Percentiles rank a stretch among this genome's conserved stretches.
phyloP scores from a whole-genome alignment of 2,113 vertebrate genomes.

The Carassius gibelio region DNA sequence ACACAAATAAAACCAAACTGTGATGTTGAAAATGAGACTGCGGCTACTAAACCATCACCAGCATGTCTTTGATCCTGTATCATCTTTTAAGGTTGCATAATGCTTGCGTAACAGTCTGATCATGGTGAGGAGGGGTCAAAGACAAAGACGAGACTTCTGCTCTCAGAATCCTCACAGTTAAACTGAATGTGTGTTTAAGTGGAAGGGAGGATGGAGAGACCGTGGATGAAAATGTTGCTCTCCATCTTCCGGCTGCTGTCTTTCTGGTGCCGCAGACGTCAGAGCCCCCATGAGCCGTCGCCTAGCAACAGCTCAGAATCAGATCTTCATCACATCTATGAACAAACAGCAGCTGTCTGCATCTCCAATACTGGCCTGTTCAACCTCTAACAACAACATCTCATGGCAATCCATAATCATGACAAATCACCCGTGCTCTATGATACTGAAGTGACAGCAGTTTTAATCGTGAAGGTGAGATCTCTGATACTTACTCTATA shows the following conservation, averaged over 20 bases:
- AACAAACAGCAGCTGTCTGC: slow-evolving; percentile 61
- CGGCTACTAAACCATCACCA: slow-evolving; percentile 12
- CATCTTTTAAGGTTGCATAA: slow-evolving; percentile 47
- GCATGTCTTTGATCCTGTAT: slow-evolving; percentile 39
- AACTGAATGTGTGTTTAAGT: neutral
- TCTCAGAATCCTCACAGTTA: neutral
- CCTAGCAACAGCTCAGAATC: slow-evolving; percentile 76
- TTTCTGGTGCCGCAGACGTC: slow-evolving; percentile 58
- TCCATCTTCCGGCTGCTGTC: slow-evolving; percentile 49
- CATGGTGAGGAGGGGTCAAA: slow-evolving; percentile 39
- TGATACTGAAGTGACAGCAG: neutral
- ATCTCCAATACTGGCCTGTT: slow-evolving; percentile 36
- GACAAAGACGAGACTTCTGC: neutral
- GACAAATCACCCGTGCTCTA: neutral
- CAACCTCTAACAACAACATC: slow-evolving; percentile 14
- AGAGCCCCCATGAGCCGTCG: slow-evolving; percentile 66
- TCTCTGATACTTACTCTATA: neutral
- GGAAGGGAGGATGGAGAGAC: slow-evolving; percentile 10
- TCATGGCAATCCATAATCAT: slow-evolving; percentile 5
- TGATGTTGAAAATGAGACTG: neutral
- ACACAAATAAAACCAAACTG: neutral
- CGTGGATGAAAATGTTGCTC: slow-evolving; percentile 50
- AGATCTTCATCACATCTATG: slow-evolving; percentile 63
- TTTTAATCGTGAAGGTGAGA: neutral
- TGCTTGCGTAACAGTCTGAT: slow-evolving; percentile 45